These are phyloP conservation scores for Ptychadena robeensis DNA, from an alignment of 2,797 vertebrate genomes.

Conservation along the genomic window DNA sequence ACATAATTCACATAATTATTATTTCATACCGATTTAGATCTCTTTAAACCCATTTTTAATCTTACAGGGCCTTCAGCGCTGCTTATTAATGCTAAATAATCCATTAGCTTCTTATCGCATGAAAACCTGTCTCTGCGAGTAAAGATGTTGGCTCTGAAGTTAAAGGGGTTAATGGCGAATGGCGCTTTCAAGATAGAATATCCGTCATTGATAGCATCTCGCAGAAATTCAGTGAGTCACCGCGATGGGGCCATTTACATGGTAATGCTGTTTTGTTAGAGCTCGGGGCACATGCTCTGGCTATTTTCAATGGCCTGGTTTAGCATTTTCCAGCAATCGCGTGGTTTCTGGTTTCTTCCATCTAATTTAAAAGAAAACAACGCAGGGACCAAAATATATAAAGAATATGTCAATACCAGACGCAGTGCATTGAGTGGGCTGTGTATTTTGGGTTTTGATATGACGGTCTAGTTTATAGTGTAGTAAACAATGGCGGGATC, in stretches of 20 bases:
- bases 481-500: too few species aligned
- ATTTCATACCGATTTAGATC: constrained; percentile 30
- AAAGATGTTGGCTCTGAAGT: neutral
- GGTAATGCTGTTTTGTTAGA: neutral
- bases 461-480: too few species aligned
- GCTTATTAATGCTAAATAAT: constrained; percentile 23
- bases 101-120: constrained; percentile 16
- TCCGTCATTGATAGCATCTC: constrained; percentile 22
- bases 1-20: constrained; percentile 36
- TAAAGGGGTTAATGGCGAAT: constrained; percentile 15
- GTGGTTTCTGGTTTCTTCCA: neutral
- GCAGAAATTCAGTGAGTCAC: neutral
- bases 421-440: neutral
- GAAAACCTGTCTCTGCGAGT: constrained; percentile 13
- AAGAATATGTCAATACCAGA: neutral
- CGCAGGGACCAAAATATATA: neutral
- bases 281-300: neutral
- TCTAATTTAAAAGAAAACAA: neutral
- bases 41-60: constrained; percentile 18
- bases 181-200: constrained; percentile 14
- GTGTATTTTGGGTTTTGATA: neutral
- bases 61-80: neutral
- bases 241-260: constrained; percentile 5
- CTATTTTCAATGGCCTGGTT: neutral
- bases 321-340: neutral